Conservation (phyloP, 2,113 vertebrate species). For the Corythaeola cristata region DNA sequence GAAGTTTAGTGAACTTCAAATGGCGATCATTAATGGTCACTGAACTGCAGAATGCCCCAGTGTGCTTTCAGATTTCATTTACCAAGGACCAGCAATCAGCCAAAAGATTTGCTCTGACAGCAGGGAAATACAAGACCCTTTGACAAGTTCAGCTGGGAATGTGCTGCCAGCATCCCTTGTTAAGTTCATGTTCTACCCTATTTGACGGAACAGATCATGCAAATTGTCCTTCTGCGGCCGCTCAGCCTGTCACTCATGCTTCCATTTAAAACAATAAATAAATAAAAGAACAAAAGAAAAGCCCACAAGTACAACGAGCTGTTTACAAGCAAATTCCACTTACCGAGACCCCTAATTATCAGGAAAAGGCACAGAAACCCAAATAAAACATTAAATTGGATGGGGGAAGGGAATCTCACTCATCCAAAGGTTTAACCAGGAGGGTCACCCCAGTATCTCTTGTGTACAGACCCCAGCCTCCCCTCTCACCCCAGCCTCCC, state of each 20-base stretch:
- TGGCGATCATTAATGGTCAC: conserved; percentile 80
- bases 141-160: conserved; percentile 56
- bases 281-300: conserved; percentile 51
- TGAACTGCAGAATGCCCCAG: conserved; percentile 76
- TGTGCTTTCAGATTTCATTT: conserved; percentile 80
- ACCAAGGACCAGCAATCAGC: conserved; percentile 72
- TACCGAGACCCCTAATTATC: not conserved
- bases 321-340: conserved; percentile 12
- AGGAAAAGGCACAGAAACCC: not conserved
- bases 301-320: not conserved
- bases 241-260: conserved; percentile 26
- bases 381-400: conserved; percentile 18
- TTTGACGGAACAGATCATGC: conserved; percentile 63
- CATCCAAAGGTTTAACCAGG: not conserved
- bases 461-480: not conserved
- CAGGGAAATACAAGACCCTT: conserved; percentile 59
- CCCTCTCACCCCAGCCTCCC: not conserved
- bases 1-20: conserved; percentile 83
- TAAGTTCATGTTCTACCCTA: conserved; percentile 56
- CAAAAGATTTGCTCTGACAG: conserved; percentile 79
- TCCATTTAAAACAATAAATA: conserved; percentile 52
- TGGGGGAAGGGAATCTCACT: not conserved
- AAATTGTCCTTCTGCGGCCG: conserved; percentile 48
- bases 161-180: conserved; percentile 57
- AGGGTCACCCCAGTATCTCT: not conserved